Conservation (phyloP, 2,888 invertebrate genomes). For the Candidula unifasciata region DNA sequence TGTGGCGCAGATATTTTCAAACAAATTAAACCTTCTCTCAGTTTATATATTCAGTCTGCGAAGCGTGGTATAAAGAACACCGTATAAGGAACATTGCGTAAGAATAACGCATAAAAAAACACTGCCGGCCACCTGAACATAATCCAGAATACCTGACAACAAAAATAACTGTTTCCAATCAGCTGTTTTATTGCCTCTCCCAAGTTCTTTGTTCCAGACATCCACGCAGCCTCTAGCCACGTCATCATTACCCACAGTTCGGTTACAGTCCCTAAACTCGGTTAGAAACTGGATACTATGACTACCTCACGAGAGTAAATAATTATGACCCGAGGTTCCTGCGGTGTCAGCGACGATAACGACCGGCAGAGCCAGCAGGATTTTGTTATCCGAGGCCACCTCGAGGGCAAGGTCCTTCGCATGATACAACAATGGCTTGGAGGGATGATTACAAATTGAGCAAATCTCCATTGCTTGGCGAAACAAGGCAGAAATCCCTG, state of each 20-base stretch:
- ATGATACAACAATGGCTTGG: neutral
- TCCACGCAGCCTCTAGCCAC: neutral
- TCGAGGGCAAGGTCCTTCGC: neutral
- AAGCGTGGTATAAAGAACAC: too few relatives aligned
- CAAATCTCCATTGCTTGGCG: neutral
- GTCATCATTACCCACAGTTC: neutral
- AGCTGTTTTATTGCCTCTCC: neutral
- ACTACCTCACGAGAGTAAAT: neutral
- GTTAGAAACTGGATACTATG: neutral
- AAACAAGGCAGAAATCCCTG: too few relatives aligned
- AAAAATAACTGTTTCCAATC: neutral
- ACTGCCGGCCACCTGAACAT: neutral
- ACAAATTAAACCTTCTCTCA: too few relatives aligned
- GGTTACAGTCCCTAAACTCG: neutral
- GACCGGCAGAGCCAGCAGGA: neutral
- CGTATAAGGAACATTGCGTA: too few relatives aligned
- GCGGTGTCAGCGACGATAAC: neutral
- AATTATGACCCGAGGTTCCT: neutral
- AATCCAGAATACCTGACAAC: neutral
- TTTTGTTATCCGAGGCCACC: constrained; percentile 9
- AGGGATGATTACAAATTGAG: constrained; percentile 26
- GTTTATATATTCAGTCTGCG: too few relatives aligned
- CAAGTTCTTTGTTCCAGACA: neutral
- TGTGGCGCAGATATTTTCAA: too few relatives aligned
- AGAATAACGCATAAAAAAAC: neutral